phyloP scores from a whole-genome alignment of 2,113 vertebrate species.

The Pampusana beccarii region DNA sequence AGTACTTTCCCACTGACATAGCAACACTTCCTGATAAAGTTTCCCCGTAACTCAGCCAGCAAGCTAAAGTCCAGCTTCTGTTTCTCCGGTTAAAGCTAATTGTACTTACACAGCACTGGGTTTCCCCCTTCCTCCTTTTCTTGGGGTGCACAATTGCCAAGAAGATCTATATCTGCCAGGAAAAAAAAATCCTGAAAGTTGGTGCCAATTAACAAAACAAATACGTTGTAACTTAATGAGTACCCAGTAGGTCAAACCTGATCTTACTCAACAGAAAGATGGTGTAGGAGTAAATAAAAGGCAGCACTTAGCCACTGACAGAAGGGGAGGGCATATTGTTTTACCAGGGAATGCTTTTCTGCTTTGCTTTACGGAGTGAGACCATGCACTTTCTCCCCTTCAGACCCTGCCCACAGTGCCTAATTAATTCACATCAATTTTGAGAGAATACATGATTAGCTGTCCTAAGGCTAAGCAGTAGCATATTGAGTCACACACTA shows the following conservation, averaged over 20 bases:
- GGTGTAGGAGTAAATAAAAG: conserved; percentile 10
- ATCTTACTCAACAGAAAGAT: conserved; percentile 20
- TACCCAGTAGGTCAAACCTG: background rate
- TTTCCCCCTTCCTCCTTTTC: conserved; percentile 26
- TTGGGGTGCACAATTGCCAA: conserved; percentile 25
- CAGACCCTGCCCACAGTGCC: conserved; percentile 24
- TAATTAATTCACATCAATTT: conserved; percentile 64
- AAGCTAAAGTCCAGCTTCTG: conserved; percentile 36
- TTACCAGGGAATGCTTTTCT: conserved; percentile 20
- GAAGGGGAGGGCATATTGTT: conserved; percentile 29
- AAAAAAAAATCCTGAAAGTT: background rate
- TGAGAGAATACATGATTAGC: conserved; percentile 63
- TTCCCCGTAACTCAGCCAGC: conserved; percentile 49
- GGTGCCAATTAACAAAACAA: conserved; percentile 55
- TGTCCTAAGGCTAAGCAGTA: conserved; percentile 63
- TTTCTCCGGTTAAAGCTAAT: conserved; percentile 52
- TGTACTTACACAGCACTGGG: background rate
- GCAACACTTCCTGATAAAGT: conserved; percentile 41
- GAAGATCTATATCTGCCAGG: conserved; percentile 25
- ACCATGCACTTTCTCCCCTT: conserved; percentile 50
- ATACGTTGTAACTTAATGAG: conserved; percentile 32
- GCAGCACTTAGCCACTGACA: background rate
- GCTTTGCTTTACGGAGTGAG: conserved; percentile 21
- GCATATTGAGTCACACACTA: conserved; percentile 58
- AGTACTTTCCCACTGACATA: conserved; percentile 53